Evolutionary conservation across 2,888 invertebrate genomes (phyloP).

Genomic region (Bugulina stolonifera): DNA sequence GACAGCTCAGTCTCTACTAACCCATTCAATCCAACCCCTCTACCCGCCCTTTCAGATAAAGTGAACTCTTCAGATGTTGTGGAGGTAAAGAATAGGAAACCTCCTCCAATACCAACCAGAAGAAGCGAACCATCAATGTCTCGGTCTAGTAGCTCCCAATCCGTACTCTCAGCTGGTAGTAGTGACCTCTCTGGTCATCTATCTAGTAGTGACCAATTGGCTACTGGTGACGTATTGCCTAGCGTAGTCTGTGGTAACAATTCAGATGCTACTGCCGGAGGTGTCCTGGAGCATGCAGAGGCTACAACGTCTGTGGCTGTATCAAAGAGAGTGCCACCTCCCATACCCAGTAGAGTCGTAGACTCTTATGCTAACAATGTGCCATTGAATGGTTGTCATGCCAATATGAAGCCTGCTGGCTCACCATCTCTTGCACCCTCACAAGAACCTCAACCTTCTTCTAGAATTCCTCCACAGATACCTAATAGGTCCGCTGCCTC

Average conservation of each 20-base stretch:
- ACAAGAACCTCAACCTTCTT: no score
- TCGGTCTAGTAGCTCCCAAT: background rate
- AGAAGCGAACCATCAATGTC: background rate
- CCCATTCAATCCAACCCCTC: background rate
- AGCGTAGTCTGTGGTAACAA: no score
- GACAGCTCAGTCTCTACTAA: background rate
- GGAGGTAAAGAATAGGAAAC: background rate
- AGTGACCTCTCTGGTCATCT: background rate
- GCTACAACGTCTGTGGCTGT: background rate
- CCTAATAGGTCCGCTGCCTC: background rate
- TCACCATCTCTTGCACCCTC: no score
- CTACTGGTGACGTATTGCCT: background rate
- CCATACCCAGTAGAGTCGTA: background rate
- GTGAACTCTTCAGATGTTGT: background rate
- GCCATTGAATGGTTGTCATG: no score
- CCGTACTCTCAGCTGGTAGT: background rate
- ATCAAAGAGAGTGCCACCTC: background rate
- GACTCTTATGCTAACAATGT: background rate
- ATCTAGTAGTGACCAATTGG: no score
- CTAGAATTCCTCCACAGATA: background rate
- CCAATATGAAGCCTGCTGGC: no score
- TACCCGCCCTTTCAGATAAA: background rate
- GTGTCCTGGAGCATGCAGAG: no score
- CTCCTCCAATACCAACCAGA: background rate
- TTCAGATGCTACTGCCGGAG: no score